phyloP scores from a whole-genome alignment of 37 sponge, comb jelly and placozoan species.

The Cliona cf. orientalis region DNA sequence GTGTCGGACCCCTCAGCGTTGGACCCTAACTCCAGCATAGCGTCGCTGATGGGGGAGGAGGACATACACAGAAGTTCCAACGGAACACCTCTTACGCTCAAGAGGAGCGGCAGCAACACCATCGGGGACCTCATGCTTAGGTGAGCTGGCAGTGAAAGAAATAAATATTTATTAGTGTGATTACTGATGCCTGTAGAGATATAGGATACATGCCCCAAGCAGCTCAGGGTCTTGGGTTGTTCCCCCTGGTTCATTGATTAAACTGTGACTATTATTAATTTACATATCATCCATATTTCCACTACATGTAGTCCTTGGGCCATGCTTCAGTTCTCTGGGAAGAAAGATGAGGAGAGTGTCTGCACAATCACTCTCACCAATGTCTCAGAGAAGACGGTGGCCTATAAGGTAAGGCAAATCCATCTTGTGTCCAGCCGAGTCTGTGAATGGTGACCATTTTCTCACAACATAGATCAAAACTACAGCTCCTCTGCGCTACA shows the following conservation, averaged over 20 bases:
- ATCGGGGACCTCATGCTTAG: conserved; percentile 25
- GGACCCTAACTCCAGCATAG: too few species aligned
- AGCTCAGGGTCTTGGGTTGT: too few species aligned
- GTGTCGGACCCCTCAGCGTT: too few species aligned
- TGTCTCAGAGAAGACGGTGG: conserved; percentile 25
- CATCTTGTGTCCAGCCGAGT: background rate
- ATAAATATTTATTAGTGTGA: background rate
- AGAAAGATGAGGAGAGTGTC: conserved; percentile 17
- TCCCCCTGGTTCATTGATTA: too few species aligned
- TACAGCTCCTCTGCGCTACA: conserved; percentile 81
- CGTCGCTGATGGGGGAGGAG: too few species aligned
- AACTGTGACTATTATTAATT: too few species aligned
- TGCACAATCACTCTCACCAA: conserved; percentile 69
- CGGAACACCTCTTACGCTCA: too few species aligned
- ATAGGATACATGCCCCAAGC: too few species aligned
- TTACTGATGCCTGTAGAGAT: too few species aligned
- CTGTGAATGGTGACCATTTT: background rate
- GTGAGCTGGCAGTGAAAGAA: background rate
- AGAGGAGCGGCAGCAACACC: too few species aligned
- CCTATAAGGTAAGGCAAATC: conserved; percentile 52
- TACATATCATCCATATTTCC: too few species aligned
- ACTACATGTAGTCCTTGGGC: conserved; percentile 44
- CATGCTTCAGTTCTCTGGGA: conserved; percentile 52
- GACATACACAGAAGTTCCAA: too few species aligned
- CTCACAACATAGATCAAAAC: conserved; percentile 77